A percentile compares a stretch with the other conserved stretches of the same genome.
Conservation (phyloP, 2,888 invertebrate genomes). For the Stenodema calcarata region DNA sequence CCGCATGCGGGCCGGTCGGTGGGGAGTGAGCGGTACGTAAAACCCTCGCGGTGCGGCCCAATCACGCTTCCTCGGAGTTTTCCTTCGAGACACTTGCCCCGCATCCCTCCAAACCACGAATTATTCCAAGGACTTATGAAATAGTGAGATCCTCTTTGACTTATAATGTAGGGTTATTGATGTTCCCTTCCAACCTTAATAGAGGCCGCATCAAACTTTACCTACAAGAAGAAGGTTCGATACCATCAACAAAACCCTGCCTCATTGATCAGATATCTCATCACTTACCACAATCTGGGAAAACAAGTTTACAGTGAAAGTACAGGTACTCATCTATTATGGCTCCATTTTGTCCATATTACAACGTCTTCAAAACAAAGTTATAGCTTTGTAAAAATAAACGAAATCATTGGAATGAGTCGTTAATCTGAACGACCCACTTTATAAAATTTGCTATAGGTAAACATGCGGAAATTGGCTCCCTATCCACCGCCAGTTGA, state of each 20-base stretch:
- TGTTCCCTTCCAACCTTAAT: background rate
- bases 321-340: too few species aligned
- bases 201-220: background rate
- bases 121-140: conserved; percentile 29
- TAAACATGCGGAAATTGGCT: too few species aligned
- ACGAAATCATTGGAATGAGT: too few species aligned
- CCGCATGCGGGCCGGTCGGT: background rate
- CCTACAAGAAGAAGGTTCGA: background rate
- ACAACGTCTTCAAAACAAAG: too few species aligned
- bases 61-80: background rate
- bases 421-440: too few species aligned
- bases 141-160: conserved; percentile 34
- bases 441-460: too few species aligned
- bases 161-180: conserved; percentile 33
- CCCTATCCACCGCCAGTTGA: too few species aligned
- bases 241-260: conserved; percentile 1
- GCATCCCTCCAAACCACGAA: conserved; percentile 25
- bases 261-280: conserved; percentile 11
- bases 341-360: too few species aligned
- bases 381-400: too few species aligned
- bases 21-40: background rate
- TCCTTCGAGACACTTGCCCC: conserved; percentile 10
- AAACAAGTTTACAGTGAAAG: background rate
- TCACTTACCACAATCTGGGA: conserved; percentile 1
- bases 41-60: conserved; percentile 23